Evolutionary conservation across 2,888 invertebrate species (phyloP), one percentile per base, ranked within the genome.

Genomic region (Sarcophaga subvicina): DNA sequence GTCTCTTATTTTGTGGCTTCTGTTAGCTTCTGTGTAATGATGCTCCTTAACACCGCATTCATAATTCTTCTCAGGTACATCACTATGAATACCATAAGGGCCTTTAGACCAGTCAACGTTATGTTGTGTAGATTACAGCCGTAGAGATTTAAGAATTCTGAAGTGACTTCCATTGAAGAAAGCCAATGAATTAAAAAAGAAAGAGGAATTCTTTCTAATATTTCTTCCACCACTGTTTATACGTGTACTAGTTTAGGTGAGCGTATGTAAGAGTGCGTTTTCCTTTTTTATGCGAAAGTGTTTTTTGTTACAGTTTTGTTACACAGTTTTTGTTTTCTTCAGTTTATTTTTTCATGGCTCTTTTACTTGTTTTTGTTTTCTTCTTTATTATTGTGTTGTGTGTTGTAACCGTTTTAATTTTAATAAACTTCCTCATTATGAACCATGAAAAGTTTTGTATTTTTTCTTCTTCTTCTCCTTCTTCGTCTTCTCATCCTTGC

Each of bases 371-470:
- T 11, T 3, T 14, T 11, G 49, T 45, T 49, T 45, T 49, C 17
- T 27, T 66, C 3, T 59, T 22, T 72, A 25, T 75, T 75, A 25
- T n/a, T 70, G 69, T 63, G 17, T 59, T 70, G 63, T 63, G 67
- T 22, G 63, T 67, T 79, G 75, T 71, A 86, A 69, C 45, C 76
- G 59, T 77, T 86, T 83, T 83, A 86, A 83, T 83, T 86, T 86
- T 86, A 80, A 83, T 80, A 86, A 83, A 86, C 86, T 83, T 86
- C 66, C 76, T 72, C 83, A 80, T 83, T 86, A 80, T 64, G 20
- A 72, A 83, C 67, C 80, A 75, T 62, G 69, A 45, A 45, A 67
- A 67, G 27, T 64, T 12, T 10, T 37, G 45, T 45, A 17, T 64
- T 11, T 45, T n/a, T n/a, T 66, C 6, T 54, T 17, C 17, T 54